Conservation (phyloP, 1,140 invertebrate species). For the Halesus radiatus region DNA sequence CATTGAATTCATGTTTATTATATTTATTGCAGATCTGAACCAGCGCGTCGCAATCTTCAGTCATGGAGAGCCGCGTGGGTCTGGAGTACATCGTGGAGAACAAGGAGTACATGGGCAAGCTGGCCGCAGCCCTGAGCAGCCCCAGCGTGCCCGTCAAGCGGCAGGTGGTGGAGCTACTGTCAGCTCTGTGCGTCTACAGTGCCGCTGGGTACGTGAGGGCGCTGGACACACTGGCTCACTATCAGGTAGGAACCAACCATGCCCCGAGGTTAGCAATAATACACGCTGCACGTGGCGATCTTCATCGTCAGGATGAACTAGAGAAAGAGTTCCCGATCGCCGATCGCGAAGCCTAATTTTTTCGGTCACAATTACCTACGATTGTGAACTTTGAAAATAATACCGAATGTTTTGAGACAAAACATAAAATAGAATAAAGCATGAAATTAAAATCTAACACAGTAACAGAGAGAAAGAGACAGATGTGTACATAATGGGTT, state of each 20-base stretch:
- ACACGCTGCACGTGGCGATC: no score
- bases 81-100: constrained; percentile 95
- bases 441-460: no score
- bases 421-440: no score
- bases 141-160: constrained; percentile 90
- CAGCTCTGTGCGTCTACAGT: constrained; percentile 91
- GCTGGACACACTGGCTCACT: constrained; percentile 88
- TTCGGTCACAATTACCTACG: no score
- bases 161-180: constrained; percentile 92
- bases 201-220: constrained; percentile 87
- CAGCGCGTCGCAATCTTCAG: not conserved
- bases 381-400: no score
- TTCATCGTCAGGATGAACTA: no score
- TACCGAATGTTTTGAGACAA: no score
- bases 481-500: no score
- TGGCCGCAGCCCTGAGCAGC: constrained; percentile 90
- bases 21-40: constrained; percentile 23
- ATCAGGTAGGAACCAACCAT: constrained; percentile 76
- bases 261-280: no score
- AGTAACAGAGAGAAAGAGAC: no score
- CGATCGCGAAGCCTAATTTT: no score
- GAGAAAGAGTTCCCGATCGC: no score
- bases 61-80: constrained; percentile 89
- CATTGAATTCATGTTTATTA: not conserved
- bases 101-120: constrained; percentile 91